Conservation (phyloP, 2,797 vertebrate genomes). For the Anabas testudineus region DNA sequence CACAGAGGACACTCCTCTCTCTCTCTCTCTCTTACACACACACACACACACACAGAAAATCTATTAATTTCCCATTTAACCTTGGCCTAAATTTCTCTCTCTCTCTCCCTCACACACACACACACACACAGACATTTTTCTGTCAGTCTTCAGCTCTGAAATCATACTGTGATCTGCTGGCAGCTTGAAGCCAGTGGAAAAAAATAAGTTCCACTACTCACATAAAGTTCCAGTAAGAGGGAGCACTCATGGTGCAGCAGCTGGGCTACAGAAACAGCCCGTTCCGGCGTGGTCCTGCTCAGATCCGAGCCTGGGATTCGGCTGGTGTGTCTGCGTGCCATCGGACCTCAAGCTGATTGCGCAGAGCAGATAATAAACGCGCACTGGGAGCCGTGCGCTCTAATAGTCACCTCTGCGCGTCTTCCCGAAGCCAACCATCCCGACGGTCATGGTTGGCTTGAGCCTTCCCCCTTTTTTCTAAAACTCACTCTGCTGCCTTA, state of each 20-base stretch:
- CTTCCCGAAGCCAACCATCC: conserved; percentile 43
- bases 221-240: conserved; percentile 79
- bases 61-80: conserved; percentile 58
- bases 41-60: conserved; percentile 13
- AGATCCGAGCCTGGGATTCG: conserved; percentile 44
- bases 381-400: neutral
- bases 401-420: conserved; percentile 1
- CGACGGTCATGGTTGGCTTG: conserved; percentile 10
- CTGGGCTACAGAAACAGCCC: conserved; percentile 69
- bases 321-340: conserved; percentile 70
- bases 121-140: neutral
- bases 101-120: neutral
- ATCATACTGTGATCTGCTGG: conserved; percentile 2
- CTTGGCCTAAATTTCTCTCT: conserved; percentile 49
- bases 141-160: conserved; percentile 2
- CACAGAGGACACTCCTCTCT: neutral
- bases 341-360: conserved; percentile 41
- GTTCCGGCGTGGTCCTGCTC: conserved; percentile 37
- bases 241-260: conserved; percentile 75
- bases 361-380: neutral
- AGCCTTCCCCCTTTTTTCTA: neutral
- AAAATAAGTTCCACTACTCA: conserved; percentile 69
- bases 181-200: conserved; percentile 32
- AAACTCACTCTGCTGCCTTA: neutral
- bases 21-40: neutral